Evolutionary conservation across 2,113 vertebrate genomes (phyloP).

Genomic region (Rhinoderma darwinii): DNA sequence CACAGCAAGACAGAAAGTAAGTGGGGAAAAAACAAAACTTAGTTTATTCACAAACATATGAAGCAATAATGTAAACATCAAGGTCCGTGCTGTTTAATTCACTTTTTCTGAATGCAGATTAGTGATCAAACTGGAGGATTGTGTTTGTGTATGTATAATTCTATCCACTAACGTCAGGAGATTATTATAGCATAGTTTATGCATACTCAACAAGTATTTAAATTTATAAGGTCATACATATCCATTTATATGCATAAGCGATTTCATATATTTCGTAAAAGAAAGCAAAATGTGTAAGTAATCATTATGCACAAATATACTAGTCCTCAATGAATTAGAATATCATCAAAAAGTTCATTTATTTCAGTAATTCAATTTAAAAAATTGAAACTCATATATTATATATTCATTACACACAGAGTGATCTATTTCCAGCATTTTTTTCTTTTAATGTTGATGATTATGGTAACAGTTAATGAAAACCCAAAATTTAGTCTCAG

Average conservation of each 20-base stretch:
- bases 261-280: neutral
- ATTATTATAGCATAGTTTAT: conserved; percentile 4
- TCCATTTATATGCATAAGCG: neutral
- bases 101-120: conserved; percentile 61
- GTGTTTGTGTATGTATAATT: conserved; percentile 62
- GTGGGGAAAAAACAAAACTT: conserved; percentile 36
- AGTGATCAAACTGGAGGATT: conserved; percentile 59
- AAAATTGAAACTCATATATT: too few species aligned
- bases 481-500: too few species aligned
- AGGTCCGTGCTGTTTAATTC: neutral
- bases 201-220: conserved; percentile 1
- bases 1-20: conserved; percentile 25
- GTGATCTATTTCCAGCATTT: too few species aligned
- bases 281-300: neutral
- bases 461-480: too few species aligned
- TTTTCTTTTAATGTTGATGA: too few species aligned
- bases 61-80: conserved; percentile 46
- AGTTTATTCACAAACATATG: conserved; percentile 67
- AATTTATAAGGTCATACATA: neutral
- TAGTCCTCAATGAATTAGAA: too few species aligned
- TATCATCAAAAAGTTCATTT: too few species aligned
- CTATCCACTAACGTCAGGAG: conserved; percentile 51
- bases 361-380: too few species aligned
- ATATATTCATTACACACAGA: too few species aligned
- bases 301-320: neutral